Evolutionary conservation across 2,888 invertebrate species (phyloP).

Genomic region (Xylocampa areola): DNA sequence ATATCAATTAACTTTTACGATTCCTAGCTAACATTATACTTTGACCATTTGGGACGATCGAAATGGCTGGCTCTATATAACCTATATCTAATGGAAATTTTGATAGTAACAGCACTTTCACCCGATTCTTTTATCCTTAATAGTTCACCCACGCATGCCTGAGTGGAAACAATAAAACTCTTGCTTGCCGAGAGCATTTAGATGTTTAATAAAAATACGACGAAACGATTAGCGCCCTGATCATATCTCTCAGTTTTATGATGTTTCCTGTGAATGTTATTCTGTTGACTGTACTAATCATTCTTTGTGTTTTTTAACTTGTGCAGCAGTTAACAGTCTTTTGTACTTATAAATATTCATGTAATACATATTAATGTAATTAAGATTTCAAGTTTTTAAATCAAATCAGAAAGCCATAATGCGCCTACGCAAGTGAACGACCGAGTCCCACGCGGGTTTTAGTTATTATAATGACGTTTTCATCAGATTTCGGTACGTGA

Average conservation of each 20-base stretch:
- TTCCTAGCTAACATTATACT: slow-evolving; percentile 57
- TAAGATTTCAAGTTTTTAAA: slow-evolving; percentile 31
- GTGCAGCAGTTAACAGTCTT: slow-evolving; percentile 5
- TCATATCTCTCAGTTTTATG: slow-evolving; percentile 34
- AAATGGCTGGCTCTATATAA: slow-evolving; percentile 40
- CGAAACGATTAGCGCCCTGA: slow-evolving; percentile 22
- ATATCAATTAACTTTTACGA: slow-evolving; percentile 77
- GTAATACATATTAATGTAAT: slow-evolving; percentile 17
- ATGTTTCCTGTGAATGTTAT: slow-evolving; percentile 12
- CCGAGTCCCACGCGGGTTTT: slow-evolving; percentile 56
- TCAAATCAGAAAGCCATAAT: slow-evolving; percentile 27
- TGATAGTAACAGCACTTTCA: slow-evolving; percentile 27
- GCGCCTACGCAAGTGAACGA: slow-evolving; percentile 67
- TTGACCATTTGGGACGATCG: slow-evolving; percentile 59
- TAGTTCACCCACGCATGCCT: slow-evolving; percentile 42
- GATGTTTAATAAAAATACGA: slow-evolving; percentile 33
- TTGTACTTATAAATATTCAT: slow-evolving; percentile 14
- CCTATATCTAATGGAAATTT: slow-evolving; percentile 41
- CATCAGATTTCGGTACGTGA: slow-evolving; percentile 50
- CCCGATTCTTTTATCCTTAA: slow-evolving; percentile 45
- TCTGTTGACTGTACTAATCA: slow-evolving; percentile 19
- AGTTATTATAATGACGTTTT: slow-evolving; percentile 52
- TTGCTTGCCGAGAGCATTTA: slow-evolving; percentile 30
- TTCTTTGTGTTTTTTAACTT: slow-evolving; percentile 14
- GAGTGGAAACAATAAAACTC: slow-evolving; percentile 17